These are phyloP conservation scores for Orientallactaga bullata DNA, from an alignment of 2,113 vertebrate genomes.

Conservation along the genomic window DNA sequence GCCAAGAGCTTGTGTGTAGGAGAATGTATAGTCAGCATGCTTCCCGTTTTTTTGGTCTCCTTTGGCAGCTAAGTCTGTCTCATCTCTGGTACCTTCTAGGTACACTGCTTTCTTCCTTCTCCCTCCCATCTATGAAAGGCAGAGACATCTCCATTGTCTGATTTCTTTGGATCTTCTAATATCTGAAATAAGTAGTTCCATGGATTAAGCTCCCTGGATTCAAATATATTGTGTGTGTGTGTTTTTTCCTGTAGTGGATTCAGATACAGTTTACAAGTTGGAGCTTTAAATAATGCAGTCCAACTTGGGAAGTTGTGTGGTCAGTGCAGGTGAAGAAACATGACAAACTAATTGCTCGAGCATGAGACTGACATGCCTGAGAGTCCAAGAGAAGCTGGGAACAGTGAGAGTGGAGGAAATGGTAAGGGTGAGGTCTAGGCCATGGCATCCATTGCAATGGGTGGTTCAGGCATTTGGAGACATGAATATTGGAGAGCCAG, in stretches of 20 bases:
- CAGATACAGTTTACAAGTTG: neutral
- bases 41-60: neutral
- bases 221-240: neutral
- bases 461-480: too few species aligned
- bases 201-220: neutral
- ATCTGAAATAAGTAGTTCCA: neutral
- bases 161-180: neutral
- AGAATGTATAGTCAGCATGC: neutral
- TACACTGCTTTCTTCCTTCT: neutral
- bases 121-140: neutral
- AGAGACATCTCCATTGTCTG: neutral
- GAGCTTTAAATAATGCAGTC: neutral
- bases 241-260: neutral
- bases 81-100: neutral
- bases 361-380: too few species aligned
- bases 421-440: neutral
- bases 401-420: neutral
- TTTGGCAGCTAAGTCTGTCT: neutral
- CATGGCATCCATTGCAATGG: neutral
- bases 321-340: neutral
- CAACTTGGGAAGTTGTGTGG: neutral
- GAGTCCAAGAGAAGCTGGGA: neutral
- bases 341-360: neutral
- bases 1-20: neutral
- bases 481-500: neutral